Evolutionary conservation across 2,888 invertebrate species (phyloP).

Genomic region (Calameuta filiformis): DNA sequence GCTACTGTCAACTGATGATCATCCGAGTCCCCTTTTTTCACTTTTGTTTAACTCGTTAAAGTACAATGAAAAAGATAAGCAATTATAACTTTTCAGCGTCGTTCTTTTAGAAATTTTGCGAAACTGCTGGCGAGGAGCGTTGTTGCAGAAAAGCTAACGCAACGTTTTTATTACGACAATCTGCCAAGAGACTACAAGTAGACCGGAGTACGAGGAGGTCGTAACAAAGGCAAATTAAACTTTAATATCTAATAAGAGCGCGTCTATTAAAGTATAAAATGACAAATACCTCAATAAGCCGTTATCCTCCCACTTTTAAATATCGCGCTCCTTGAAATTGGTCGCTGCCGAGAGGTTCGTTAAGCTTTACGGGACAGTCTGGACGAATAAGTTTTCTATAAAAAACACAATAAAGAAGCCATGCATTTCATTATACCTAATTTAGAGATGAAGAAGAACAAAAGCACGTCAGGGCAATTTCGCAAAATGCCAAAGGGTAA

Average conservation of each 20-base stretch:
- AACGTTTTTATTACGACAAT: not conserved
- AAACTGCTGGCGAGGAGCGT: not conserved
- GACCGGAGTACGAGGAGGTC: not conserved
- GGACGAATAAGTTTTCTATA: not conserved
- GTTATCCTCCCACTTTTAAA: conserved; percentile 8
- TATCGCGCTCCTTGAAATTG: not conserved
- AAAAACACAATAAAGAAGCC: not conserved
- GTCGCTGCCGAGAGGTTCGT: not conserved
- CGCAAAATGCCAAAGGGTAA: not conserved
- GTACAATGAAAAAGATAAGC: not conserved
- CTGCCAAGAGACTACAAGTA: not conserved
- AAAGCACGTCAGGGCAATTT: not conserved
- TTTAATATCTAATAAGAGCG: conserved; percentile 28
- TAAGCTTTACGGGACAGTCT: not conserved
- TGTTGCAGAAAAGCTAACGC: not conserved
- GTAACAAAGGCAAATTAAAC: conserved; percentile 24
- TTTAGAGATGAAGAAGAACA: not conserved
- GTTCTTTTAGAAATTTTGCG: not conserved
- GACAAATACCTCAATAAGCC: conserved; percentile 31
- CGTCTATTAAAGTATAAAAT: conserved; percentile 23
- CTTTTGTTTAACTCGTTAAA: not conserved
- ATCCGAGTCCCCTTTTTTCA: not conserved
- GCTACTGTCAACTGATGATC: not conserved
- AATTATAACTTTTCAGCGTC: not conserved
- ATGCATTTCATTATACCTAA: not conserved